These are phyloP conservation scores for Scatophagus argus DNA, from an alignment of 2,113 vertebrate genomes.

Conservation along the genomic window DNA sequence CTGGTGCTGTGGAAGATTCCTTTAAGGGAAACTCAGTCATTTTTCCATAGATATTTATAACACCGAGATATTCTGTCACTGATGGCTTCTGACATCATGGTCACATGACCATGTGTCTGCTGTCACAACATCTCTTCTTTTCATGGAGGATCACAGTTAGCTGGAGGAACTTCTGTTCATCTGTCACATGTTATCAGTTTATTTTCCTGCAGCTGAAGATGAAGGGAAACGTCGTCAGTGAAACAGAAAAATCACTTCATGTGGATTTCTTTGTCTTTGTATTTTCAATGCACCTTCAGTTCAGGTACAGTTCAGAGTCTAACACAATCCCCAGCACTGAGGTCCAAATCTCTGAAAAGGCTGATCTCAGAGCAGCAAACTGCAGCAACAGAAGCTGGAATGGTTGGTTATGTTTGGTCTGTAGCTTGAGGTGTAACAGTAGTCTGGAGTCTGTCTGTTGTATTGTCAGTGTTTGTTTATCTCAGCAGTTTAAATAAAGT, in stretches of 20 bases:
- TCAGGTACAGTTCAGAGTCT: not conserved
- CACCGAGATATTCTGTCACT: conserved; percentile 1
- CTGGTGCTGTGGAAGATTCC: too few species aligned
- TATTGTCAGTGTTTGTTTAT: not conserved
- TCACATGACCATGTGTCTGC: conserved; percentile 29
- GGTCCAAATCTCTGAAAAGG: not conserved
- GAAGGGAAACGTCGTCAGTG: too few species aligned
- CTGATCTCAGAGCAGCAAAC: too few species aligned
- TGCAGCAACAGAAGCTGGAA: too few species aligned
- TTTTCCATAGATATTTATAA: too few species aligned
- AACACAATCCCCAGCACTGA: too few species aligned
- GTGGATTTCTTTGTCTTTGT: too few species aligned
- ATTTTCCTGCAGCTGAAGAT: not conserved
- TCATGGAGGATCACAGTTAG: not conserved
- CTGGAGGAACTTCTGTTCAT: not conserved
- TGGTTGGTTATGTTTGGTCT: too few species aligned
- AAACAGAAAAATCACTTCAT: not conserved
- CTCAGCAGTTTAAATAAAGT: not conserved
- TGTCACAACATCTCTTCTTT: conserved; percentile 20
- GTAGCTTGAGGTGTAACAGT: too few species aligned
- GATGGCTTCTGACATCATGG: conserved; percentile 22
- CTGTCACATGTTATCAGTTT: not conserved
- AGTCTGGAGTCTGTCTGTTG: too few species aligned
- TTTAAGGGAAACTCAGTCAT: too few species aligned
- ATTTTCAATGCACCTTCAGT: too few species aligned